These are phyloP conservation scores for Cotesia vestalis DNA, from an alignment of 1,140 invertebrate species.

Conservation along the genomic window DNA sequence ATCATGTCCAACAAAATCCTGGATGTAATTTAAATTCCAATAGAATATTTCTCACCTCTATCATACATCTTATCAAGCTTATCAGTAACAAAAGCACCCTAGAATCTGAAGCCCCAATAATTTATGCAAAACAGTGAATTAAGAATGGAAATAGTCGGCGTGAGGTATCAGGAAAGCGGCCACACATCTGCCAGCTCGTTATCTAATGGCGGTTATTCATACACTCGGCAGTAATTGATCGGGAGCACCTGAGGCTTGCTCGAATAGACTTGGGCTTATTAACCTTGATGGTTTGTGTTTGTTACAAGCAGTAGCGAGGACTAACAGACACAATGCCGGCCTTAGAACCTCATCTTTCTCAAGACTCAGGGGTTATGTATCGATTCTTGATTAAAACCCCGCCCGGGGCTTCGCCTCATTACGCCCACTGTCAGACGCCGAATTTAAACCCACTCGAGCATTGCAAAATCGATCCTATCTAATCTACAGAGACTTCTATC, in stretches of 20 bases:
- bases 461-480: slow-evolving; percentile 40
- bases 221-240: slow-evolving; percentile 61
- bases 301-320: slow-evolving; percentile 48
- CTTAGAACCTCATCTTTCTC: slow-evolving; percentile 27
- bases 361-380: slow-evolving; percentile 54
- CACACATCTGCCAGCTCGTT: slow-evolving; percentile 61
- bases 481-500: too few relatives aligned
- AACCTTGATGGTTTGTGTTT: slow-evolving; percentile 46
- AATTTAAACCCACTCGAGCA: neutral
- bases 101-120: too few relatives aligned
- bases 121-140: too few relatives aligned
- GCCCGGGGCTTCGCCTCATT: slow-evolving; percentile 59
- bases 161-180: neutral
- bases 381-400: slow-evolving; percentile 61
- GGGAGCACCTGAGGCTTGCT: slow-evolving; percentile 52
- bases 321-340: slow-evolving; percentile 14
- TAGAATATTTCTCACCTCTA: too few relatives aligned
- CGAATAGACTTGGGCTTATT: slow-evolving; percentile 57
- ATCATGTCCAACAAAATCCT: too few relatives aligned
- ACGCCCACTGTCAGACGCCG: slow-evolving; percentile 42
- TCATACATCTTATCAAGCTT: too few relatives aligned
- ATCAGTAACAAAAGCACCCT: too few relatives aligned
- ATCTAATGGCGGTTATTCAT: slow-evolving; percentile 59
- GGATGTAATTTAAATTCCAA: too few relatives aligned
- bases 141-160: too few relatives aligned